Evolutionary conservation across 2,888 invertebrate species (phyloP), one percentile per base, ranked within the genome.

Genomic region (Scaptomyza polygonia): DNA sequence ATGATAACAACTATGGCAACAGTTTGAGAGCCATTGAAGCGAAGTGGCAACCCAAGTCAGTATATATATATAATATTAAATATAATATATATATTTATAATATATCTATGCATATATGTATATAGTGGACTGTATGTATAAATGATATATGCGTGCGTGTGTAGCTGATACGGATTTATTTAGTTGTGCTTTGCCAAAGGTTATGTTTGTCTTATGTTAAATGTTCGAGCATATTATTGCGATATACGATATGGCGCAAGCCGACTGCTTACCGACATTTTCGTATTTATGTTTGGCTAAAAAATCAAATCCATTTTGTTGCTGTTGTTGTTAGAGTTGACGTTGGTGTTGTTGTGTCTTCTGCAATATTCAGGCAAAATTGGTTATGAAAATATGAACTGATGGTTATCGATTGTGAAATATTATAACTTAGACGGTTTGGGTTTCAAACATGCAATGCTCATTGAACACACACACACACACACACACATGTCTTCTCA

Each of bases 401-500:
- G 89, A 89, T 90, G 89, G 86, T 89, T 89, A 89, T 89, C 90
- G 88, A 87, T 88, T 88, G 74, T 89, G 88, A 90, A 87, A 89
- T 87, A 89, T 89, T 85, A 88, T 78, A 73, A 79, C 82, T 47
- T 76, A 58, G 30, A 5, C 39, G 21, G 39, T 21, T 57, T 43
- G 34, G 34, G 30, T 48, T n/a, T 48, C 59, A 61, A 65, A 52
- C 74, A 57, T 69, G 64, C 71, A 67, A 56, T 53, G 51, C 39
- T 27, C 43, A 14, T 53, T 49, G 40, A 27, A 49, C 51, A 51
- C 39, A 43, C 43, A 42, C 25, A 21, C 29, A 52, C 29, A 59
- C 18, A 51, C 36, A 71, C 25, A 32, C 40, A 14, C 21, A 42
- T 21, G 7, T 16, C 1, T 21, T 21, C 11, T 21, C 9, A 27